phyloP scores from a whole-genome alignment of 1,140 invertebrate genomes.

The Ceratitis capitata region DNA sequence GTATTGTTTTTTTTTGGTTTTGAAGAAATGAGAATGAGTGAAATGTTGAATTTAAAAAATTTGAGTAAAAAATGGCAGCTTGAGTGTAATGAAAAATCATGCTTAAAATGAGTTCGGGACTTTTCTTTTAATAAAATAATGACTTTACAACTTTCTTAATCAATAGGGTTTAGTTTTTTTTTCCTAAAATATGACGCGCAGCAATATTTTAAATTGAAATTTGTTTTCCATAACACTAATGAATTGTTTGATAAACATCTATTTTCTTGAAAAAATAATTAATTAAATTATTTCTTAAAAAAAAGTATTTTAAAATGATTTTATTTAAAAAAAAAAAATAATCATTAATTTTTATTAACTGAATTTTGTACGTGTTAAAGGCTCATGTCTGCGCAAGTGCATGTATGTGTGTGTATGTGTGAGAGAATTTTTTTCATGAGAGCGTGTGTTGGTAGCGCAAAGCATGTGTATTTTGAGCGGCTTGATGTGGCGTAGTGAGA shows the following conservation, averaged over 20 bases:
- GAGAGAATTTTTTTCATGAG: neutral
- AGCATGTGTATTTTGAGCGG: neutral
- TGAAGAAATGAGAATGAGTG: neutral
- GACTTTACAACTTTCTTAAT: neutral
- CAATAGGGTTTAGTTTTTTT: neutral
- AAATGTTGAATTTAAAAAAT: neutral
- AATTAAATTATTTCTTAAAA: too few relatives aligned
- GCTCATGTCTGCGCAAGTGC: too few relatives aligned
- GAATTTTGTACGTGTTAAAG: conserved; percentile 19
- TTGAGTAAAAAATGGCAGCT: neutral
- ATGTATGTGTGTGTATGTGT: neutral
- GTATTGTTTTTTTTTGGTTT: neutral
- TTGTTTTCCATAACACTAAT: neutral
- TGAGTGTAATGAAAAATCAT: neutral
- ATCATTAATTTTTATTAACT: too few relatives aligned
- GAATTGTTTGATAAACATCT: neutral
- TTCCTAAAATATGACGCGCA: too few relatives aligned
- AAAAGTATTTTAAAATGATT: too few relatives aligned
- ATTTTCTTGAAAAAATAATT: too few relatives aligned
- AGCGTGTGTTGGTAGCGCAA: neutral
- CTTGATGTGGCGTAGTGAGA: neutral
- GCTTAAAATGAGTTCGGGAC: neutral
- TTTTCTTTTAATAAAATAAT: neutral
- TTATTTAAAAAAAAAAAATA: too few relatives aligned
- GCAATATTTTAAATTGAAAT: neutral